Conservation (phyloP, 2,113 vertebrate species). For the Ia io region DNA sequence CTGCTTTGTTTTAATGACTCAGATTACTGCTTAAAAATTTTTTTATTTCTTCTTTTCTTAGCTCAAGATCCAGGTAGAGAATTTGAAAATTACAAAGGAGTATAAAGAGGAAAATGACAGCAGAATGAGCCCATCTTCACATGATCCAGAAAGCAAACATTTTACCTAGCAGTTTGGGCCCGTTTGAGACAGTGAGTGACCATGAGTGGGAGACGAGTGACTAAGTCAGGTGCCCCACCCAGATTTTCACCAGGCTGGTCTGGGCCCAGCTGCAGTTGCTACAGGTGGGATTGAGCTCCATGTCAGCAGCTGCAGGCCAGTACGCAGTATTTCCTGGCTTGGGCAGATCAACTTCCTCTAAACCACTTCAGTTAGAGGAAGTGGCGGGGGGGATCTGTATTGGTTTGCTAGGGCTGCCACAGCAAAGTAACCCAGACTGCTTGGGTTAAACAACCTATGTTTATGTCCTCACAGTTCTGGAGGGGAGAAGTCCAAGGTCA, state of each 20-base stretch:
- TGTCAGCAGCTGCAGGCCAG: not conserved
- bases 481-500: not conserved
- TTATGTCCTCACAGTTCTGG: not conserved
- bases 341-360: not conserved
- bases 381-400: not conserved
- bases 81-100: not conserved
- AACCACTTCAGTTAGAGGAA: not conserved
- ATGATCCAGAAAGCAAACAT: not conserved
- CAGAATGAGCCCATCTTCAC: not conserved
- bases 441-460: not conserved
- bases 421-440: not conserved
- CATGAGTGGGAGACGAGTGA: too few species aligned
- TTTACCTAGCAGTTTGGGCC: too few species aligned
- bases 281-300: not conserved
- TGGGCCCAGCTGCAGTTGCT: not conserved
- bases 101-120: not conserved
- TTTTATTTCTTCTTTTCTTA: not conserved
- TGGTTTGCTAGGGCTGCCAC: not conserved
- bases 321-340: not conserved
- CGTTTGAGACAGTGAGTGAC: not conserved
- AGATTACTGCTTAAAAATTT: not conserved
- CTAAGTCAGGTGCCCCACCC: not conserved
- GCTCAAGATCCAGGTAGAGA: not conserved
- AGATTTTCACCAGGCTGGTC: not conserved
- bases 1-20: not conserved